These are phyloP conservation scores for Drosophila pseudotalamancana DNA, from an alignment of 2,888 invertebrate genomes.

Conservation along the genomic window DNA sequence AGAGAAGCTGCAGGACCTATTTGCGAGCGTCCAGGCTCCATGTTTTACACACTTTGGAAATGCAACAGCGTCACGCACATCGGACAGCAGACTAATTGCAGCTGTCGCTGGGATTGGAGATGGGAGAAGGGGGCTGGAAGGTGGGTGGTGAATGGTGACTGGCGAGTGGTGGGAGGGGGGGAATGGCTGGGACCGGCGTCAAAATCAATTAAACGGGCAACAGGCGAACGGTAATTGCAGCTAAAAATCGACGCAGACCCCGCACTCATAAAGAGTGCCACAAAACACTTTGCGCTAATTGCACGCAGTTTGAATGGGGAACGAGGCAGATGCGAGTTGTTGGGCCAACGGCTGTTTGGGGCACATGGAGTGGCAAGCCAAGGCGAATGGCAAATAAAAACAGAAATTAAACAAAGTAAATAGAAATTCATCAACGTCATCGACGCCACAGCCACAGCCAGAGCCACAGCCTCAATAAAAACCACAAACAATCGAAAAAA, in stretches of 20 bases:
- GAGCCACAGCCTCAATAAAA: constrained; percentile 64
- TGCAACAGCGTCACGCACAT: constrained; percentile 55
- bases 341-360: neutral
- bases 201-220: constrained; percentile 80
- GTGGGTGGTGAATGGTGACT: neutral
- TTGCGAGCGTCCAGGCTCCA: constrained; percentile 6
- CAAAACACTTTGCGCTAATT: constrained; percentile 77
- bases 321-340: neutral
- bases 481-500: constrained; percentile 73
- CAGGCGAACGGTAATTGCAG: constrained; percentile 78
- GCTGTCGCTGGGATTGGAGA: constrained; percentile 26
- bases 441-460: constrained; percentile 42
- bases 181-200: constrained; percentile 63
- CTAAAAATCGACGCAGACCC: constrained; percentile 59
- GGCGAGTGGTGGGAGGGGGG: neutral
- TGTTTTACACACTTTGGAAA: constrained; percentile 42
- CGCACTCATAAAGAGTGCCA: constrained; percentile 54
- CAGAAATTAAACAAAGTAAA: constrained; percentile 79
- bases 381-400: constrained; percentile 78
- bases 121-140: neutral
- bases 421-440: constrained; percentile 80
- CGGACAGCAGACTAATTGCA: constrained; percentile 71
- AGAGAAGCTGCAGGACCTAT: constrained; percentile 29
- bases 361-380: constrained; percentile 55
- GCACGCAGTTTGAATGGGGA: constrained; percentile 64